Percentiles rank a stretch among this genome's conserved stretches.
These are phyloP conservation scores for cattle (Bos taurus) DNA, from an alignment of 2,113 vertebrate species.

Conservation along the genomic window ARS-UCD2.0 NC_037329.1:87598001-87598500, in stretches of 20 bases:
- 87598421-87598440: background rate
- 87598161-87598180: constrained; percentile 21
- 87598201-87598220: constrained; percentile 57
- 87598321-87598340: background rate
- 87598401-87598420: background rate
- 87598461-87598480: background rate
- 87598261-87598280: constrained; percentile 13
- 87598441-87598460: background rate
- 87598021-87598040: constrained; percentile 64
- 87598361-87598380: background rate
- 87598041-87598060: constrained; percentile 23
- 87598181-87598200: constrained; percentile 41
- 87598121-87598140: constrained; percentile 28
- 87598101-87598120: constrained; percentile 54
- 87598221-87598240: constrained; percentile 58
- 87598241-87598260: constrained; percentile 37
- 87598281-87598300: constrained; percentile 45
- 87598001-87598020: constrained; percentile 65
- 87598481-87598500: background rate
- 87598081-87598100: constrained; percentile 62
- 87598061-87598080: constrained; percentile 53
- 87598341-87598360: background rate
- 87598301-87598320: constrained; percentile 41
- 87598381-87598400: too few relatives aligned
- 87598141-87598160: constrained; percentile 27